A percentile compares a stretch with the other conserved stretches of the same genome.
Conservation (phyloP, 2,888 invertebrate species). For the Trissonchulus latispiculum region DNA sequence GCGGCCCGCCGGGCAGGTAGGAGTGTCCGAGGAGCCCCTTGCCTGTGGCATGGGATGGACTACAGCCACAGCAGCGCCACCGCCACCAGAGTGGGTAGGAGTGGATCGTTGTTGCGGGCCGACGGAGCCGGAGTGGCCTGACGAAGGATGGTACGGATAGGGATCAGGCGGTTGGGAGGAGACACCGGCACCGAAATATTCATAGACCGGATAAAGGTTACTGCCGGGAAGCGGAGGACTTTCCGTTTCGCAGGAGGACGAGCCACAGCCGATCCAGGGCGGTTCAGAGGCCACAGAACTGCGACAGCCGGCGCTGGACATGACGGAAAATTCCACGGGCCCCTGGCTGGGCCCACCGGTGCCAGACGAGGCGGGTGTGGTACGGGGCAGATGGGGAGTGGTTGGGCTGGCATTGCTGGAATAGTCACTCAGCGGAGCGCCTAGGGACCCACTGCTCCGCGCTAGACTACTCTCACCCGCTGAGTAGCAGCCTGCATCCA, state of each 20-base stretch:
- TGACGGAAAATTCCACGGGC: too few relatives aligned
- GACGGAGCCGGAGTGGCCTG: slow-evolving; percentile 27
- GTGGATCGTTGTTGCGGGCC: not conserved
- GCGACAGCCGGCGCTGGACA: not conserved
- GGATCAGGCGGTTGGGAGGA: slow-evolving; percentile 1
- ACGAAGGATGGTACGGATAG: slow-evolving; percentile 24
- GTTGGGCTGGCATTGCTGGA: not conserved
- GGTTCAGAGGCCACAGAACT: not conserved
- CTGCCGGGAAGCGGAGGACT: too few relatives aligned
- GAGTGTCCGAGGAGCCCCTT: not conserved
- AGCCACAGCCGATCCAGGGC: not conserved
- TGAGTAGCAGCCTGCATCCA: not conserved
- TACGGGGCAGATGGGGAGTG: not conserved
- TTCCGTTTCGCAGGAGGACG: too few relatives aligned
- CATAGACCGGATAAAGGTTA: too few relatives aligned
- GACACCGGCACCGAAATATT: not conserved
- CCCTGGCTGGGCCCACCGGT: too few relatives aligned
- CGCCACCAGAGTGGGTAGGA: too few relatives aligned
- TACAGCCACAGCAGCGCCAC: not conserved
- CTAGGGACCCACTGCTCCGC: not conserved
- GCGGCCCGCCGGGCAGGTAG: not conserved
- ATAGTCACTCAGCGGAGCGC: not conserved
- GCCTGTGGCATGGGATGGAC: not conserved
- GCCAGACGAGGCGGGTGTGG: not conserved
- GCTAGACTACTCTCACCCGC: not conserved